Evolutionary conservation across 2,113 vertebrate species (phyloP).

Genomic region (Cygnus atratus): DNA sequence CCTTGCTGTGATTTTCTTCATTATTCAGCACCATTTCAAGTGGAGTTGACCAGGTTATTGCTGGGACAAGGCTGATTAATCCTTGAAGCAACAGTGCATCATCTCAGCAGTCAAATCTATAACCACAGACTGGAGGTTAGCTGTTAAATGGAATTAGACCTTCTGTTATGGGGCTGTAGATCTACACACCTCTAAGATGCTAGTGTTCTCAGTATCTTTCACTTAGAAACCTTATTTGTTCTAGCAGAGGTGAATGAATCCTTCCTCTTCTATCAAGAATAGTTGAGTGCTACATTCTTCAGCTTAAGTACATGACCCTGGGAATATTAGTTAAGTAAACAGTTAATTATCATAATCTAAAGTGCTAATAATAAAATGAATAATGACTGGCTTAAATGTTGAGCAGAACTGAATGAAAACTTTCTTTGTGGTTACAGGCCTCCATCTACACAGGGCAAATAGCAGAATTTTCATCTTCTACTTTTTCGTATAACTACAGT

Average conservation of each 20-base stretch:
- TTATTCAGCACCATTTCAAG: neutral
- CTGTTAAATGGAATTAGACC: neutral
- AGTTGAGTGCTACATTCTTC: neutral
- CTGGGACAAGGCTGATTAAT: constrained; percentile 15
- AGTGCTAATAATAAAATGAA: neutral
- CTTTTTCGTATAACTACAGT: neutral
- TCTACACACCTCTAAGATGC: neutral
- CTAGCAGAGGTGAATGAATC: neutral
- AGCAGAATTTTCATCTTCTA: neutral
- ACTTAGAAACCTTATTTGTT: neutral
- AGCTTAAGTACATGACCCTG: neutral
- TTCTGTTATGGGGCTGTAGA: neutral
- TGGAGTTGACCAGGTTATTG: neutral
- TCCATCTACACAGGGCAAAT: neutral
- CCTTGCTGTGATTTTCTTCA: neutral
- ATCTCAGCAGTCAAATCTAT: neutral
- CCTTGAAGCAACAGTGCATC: neutral
- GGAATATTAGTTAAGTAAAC: neutral
- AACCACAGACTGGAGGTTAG: neutral
- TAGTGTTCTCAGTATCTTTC: neutral
- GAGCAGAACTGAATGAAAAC: neutral
- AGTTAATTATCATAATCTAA: neutral
- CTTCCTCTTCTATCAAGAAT: neutral
- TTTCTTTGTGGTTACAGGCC: neutral
- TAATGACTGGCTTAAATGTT: neutral